These are phyloP conservation scores for Okamejei kenojei DNA, from an alignment of 2,797 vertebrate species.

Conservation along the genomic window DNA sequence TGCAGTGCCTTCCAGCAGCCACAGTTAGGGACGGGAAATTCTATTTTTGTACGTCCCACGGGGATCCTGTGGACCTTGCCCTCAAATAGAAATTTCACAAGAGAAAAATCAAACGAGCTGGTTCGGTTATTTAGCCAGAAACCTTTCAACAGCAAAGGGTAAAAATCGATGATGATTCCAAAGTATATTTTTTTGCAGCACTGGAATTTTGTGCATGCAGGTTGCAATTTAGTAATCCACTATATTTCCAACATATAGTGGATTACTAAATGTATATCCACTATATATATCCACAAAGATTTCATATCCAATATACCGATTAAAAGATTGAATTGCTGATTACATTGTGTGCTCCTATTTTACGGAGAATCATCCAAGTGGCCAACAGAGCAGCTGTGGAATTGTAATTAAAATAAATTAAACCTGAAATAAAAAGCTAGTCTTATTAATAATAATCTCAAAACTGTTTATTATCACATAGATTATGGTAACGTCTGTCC, in stretches of 20 bases:
- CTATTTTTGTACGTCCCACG: background rate
- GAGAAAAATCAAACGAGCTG: background rate
- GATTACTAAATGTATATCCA: too few relatives aligned
- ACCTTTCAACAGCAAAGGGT: background rate
- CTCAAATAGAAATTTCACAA: background rate
- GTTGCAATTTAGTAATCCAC: background rate
- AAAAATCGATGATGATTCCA: background rate
- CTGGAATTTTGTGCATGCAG: background rate
- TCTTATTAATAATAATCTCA: too few relatives aligned
- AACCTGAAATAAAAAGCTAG: too few relatives aligned
- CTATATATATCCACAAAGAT: background rate
- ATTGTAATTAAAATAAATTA: too few relatives aligned
- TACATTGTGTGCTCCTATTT: background rate
- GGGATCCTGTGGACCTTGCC: background rate
- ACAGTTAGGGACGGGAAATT: background rate
- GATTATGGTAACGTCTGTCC: too few relatives aligned
- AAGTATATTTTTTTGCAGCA: background rate
- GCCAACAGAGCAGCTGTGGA: background rate
- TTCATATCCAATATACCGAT: background rate
- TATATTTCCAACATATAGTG: too few relatives aligned
- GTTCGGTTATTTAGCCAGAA: background rate
- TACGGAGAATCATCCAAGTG: background rate
- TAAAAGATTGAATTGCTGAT: background rate
- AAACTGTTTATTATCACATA: too few relatives aligned
- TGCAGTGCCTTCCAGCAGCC: background rate